Evolutionary conservation across 2,888 invertebrate species (phyloP).

Genomic region (Antheraea yamamai): DNA sequence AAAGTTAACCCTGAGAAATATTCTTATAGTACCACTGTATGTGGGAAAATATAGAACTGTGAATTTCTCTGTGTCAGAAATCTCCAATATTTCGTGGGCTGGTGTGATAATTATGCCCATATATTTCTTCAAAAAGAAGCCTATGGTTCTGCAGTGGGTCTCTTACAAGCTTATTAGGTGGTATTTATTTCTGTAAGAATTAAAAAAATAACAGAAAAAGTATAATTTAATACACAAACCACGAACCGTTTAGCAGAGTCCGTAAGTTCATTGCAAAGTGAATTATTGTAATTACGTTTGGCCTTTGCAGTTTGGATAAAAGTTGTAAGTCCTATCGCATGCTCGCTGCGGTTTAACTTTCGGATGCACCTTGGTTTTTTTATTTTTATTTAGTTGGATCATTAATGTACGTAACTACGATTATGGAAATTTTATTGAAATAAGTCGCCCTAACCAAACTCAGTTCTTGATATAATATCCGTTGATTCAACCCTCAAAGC

Average conservation of each 20-base stretch:
- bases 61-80: too few relatives aligned
- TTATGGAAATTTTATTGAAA: not conserved
- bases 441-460: not conserved
- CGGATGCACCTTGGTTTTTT: slow-evolving; percentile 37
- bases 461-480: not conserved
- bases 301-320: slow-evolving; percentile 60
- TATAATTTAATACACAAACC: not conserved
- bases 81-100: too few relatives aligned
- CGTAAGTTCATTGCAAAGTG: slow-evolving; percentile 39
- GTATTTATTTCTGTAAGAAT: too few relatives aligned
- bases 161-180: too few relatives aligned
- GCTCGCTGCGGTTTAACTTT: slow-evolving; percentile 49
- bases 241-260: not conserved
- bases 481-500: not conserved
- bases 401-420: not conserved
- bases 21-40: too few relatives aligned
- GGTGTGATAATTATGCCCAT: too few relatives aligned
- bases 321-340: slow-evolving; percentile 59
- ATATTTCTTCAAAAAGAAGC: too few relatives aligned
- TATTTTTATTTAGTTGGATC: slow-evolving; percentile 33
- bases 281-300: slow-evolving; percentile 74
- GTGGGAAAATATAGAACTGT: too few relatives aligned
- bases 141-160: too few relatives aligned
- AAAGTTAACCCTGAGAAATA: too few relatives aligned
- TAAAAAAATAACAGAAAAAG: not conserved